Conservation (phyloP, 2,888 invertebrate species). For the Myopa tessellatipennis region DNA sequence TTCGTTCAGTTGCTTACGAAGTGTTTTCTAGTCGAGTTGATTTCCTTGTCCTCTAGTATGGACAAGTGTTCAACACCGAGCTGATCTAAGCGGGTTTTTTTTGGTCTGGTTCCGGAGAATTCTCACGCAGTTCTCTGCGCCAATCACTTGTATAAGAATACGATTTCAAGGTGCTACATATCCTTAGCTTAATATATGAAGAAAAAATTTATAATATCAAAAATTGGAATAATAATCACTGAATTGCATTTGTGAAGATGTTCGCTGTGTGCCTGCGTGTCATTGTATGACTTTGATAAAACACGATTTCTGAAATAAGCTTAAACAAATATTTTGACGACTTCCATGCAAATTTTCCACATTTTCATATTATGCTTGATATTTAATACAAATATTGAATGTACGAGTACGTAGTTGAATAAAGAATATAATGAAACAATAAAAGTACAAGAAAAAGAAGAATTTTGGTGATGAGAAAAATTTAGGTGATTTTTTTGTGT, state of each 20-base stretch:
- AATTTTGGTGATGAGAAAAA: neutral
- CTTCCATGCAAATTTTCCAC: constrained; percentile 68
- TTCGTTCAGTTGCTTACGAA: no score
- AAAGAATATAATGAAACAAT: constrained; percentile 1
- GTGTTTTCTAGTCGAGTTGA: no score
- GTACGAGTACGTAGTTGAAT: constrained; percentile 7
- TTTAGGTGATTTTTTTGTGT: no score
- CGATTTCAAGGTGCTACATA: no score
- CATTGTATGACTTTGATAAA: constrained; percentile 6
- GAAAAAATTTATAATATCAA: neutral
- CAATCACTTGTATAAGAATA: no score
- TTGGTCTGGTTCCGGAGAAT: no score
- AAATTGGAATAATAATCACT: constrained; percentile 1
- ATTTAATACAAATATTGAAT: constrained; percentile 44
- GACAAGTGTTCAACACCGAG: no score
- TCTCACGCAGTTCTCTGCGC: no score
- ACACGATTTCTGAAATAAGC: constrained; percentile 19
- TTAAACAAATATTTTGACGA: constrained; percentile 49
- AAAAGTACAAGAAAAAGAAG: constrained; percentile 22
- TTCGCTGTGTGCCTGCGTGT: constrained; percentile 35
- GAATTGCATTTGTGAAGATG: constrained; percentile 43
- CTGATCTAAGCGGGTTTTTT: no score
- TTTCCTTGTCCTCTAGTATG: no score
- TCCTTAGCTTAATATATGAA: no score
- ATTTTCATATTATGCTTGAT: constrained; percentile 49